These are phyloP conservation scores for Emmelina monodactyla DNA, from an alignment of 2,888 invertebrate genomes.

Conservation along the genomic window DNA sequence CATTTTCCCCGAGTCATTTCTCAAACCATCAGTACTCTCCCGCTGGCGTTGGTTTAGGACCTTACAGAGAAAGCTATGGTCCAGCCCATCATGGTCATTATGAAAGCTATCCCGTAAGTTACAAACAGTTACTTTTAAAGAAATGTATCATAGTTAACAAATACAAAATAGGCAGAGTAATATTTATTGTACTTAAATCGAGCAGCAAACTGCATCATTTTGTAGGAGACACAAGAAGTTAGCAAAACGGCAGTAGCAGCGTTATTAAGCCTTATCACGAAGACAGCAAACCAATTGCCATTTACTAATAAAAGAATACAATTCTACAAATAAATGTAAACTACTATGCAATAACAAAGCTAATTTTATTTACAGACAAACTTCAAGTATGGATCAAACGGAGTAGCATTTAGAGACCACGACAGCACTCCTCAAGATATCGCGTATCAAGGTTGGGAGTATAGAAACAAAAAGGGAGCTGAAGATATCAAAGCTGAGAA, in stretches of 20 bases:
- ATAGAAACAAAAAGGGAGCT: constrained; percentile 61
- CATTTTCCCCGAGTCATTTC: constrained; percentile 48
- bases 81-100: constrained; percentile 43
- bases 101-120: constrained; percentile 51
- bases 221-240: too few species aligned
- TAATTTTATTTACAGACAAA: not conserved
- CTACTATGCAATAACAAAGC: not conserved
- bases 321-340: not conserved
- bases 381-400: constrained; percentile 50
- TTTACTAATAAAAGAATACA: not conserved
- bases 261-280: too few species aligned
- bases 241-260: too few species aligned
- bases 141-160: too few species aligned
- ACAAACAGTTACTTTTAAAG: too few species aligned
- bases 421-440: constrained; percentile 67
- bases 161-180: too few species aligned
- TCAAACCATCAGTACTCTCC: constrained; percentile 75
- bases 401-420: constrained; percentile 72
- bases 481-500: constrained; percentile 55
- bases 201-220: too few species aligned
- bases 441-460: constrained; percentile 80
- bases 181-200: too few species aligned
- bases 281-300: too few species aligned
- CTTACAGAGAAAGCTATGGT: constrained; percentile 56
- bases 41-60: constrained; percentile 76